Evolutionary conservation across 1,140 invertebrate species (phyloP).

Genomic region (Pristionchus pacificus): DNA sequence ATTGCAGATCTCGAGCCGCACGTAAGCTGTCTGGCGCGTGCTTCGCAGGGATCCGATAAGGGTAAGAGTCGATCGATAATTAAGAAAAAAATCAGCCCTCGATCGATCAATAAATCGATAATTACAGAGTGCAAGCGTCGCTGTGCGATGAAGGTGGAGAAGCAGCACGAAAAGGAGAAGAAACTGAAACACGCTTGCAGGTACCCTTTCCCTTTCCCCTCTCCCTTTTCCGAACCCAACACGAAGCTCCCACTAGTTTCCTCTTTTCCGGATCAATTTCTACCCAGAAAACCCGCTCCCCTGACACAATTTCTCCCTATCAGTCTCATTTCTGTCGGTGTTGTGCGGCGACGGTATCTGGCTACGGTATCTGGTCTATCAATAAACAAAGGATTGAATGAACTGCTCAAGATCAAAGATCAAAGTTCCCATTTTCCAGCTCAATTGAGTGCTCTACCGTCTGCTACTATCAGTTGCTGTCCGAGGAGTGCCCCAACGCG

Average conservation of each 20-base stretch:
- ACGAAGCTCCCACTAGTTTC: too few relatives aligned
- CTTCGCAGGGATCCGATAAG: constrained; percentile 45
- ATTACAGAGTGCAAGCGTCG: constrained; percentile 40
- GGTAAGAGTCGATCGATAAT: constrained; percentile 3
- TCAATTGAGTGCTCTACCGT: constrained; percentile 47
- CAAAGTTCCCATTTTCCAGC: too few relatives aligned
- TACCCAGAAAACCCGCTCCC: too few relatives aligned
- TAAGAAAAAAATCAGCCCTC: constrained; percentile 11
- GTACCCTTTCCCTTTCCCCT: constrained; percentile 24
- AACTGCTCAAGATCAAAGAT: too few relatives aligned
- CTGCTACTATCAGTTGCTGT: constrained; percentile 48
- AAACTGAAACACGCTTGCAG: constrained; percentile 47
- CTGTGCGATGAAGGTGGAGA: constrained; percentile 39
- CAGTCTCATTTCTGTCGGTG: too few relatives aligned
- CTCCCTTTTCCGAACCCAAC: too few relatives aligned
- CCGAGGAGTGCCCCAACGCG: constrained; percentile 39
- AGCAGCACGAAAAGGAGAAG: constrained; percentile 38
- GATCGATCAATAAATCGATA: constrained; percentile 5
- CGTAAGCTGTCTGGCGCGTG: constrained; percentile 40
- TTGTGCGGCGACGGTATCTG: too few relatives aligned
- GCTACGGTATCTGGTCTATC: too few relatives aligned
- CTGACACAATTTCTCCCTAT: too few relatives aligned
- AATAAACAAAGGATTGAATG: too few relatives aligned
- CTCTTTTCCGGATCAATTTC: too few relatives aligned
- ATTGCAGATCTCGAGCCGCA: constrained; percentile 47